These are phyloP conservation scores for Pardosa pseudoannulata DNA, from an alignment of 2,888 invertebrate genomes.

Conservation along the genomic window DNA sequence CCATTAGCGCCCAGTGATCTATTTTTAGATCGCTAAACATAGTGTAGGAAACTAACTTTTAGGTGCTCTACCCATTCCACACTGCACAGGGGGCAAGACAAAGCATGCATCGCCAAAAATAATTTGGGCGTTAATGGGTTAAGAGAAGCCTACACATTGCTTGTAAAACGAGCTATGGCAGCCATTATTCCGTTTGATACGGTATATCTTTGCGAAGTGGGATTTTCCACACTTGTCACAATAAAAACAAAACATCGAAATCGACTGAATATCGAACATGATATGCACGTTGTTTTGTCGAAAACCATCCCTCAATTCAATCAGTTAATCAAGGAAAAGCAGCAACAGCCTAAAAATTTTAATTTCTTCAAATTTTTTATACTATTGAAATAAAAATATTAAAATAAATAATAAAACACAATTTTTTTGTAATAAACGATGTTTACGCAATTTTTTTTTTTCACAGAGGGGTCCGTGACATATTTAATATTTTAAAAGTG, in stretches of 20 bases:
- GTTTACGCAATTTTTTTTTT: too few species aligned
- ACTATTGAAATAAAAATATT: too few species aligned
- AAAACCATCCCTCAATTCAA: conserved; percentile 48
- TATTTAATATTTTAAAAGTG: conserved; percentile 46
- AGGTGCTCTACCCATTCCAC: too few species aligned
- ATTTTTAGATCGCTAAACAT: too few species aligned
- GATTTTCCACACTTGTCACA: conserved; percentile 26
- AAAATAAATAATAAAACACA: too few species aligned
- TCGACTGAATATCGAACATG: conserved; percentile 40
- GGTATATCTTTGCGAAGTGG: conserved; percentile 52
- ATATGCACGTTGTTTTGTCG: conserved; percentile 49
- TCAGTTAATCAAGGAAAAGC: conserved; percentile 42
- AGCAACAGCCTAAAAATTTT: conserved; percentile 51
- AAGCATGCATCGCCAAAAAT: too few species aligned
- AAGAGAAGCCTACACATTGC: conserved; percentile 56
- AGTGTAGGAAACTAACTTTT: too few species aligned
- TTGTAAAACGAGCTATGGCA: conserved; percentile 58
- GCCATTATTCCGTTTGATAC: conserved; percentile 57
- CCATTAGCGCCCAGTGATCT: too few species aligned
- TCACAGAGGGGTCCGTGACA: conserved; percentile 51
- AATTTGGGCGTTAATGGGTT: too few species aligned
- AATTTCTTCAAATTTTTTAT: too few species aligned
- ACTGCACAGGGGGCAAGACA: too few species aligned
- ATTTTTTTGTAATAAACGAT: too few species aligned
- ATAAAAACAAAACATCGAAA: conserved; percentile 22